Evolutionary conservation across 2,113 vertebrate species (phyloP), one percentile per base, ranked within the genome.

Genomic region (Calonectris borealis): DNA sequence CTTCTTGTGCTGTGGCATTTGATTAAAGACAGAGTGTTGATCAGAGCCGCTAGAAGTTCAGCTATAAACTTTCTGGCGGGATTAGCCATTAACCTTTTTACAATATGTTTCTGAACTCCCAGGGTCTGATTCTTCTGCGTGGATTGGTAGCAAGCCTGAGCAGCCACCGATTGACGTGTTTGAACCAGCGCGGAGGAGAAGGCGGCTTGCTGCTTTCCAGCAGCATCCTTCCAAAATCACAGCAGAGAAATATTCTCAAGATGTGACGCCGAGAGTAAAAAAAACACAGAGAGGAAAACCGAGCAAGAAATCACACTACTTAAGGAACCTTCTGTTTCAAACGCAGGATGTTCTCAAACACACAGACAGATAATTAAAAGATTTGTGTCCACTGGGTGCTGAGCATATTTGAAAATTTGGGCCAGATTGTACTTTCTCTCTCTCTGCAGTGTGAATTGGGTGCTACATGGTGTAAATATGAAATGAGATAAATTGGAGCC

Each of bases 11-110:
- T 64, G 36, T 72, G 70, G 60, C 68, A 83, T 94, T 96, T 96
- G 88, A 55, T 88, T 95, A 93, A 82, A 75, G 57, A 79, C 1
- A 1, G n/a, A 58, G 27, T 0, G 1, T 10, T 86, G 85, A 51
- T 92, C 76, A 95, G 62, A 89, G 79, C 32, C 71, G 55, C 8
- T 19, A 51, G 68, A 95, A 95, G 77, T 91, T 88, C 85, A 94
- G 64, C 89, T 81, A 18, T 68, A 70, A 97, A 97, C 73, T 95
- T 97, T 69, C 64, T n/a, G 22, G 65, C 0, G 1, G 68, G 32
- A 11, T 19, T 76, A 93, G 60, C 76, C 71, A 82, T 94, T 91
- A 93, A 95, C 83, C 83, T 96, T 95, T 95, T 93, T 88, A 93
- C 68, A 46, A 68, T 11, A 27, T 57, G 48, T 61, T 52, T 64